phyloP scores from a whole-genome alignment of 1,140 invertebrate species.

The Cydia fagiglandana region DNA sequence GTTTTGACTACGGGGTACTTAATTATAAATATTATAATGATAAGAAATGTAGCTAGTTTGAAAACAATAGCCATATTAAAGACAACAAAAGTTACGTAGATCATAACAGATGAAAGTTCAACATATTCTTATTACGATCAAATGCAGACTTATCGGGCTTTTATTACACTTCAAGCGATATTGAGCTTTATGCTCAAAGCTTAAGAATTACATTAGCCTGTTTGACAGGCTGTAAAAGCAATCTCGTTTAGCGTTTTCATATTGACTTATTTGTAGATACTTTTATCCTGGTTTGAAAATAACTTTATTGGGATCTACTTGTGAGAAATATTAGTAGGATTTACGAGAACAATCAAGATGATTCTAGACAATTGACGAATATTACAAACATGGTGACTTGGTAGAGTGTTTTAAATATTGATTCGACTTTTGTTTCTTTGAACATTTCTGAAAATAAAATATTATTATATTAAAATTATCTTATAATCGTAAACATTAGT shows the following conservation, averaged over 20 bases:
- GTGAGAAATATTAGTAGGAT: neutral
- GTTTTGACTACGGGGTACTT: neutral
- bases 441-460: too few species aligned
- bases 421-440: too few species aligned
- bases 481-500: too few species aligned
- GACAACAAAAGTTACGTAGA: neutral
- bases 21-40: neutral
- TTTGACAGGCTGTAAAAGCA: neutral
- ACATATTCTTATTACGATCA: constrained; percentile 21
- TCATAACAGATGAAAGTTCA: neutral
- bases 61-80: neutral
- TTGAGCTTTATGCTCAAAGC: neutral
- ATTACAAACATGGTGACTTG: too few species aligned
- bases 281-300: constrained; percentile 13
- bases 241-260: constrained; percentile 16
- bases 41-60: neutral
- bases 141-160: neutral
- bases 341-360: constrained; percentile 1
- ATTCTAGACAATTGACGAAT: neutral
- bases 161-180: neutral
- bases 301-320: neutral
- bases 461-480: too few species aligned
- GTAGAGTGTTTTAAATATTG: too few species aligned
- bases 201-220: neutral
- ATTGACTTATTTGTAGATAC: constrained; percentile 17